Conservation (phyloP, 2,797 vertebrate genomes). For the Agapornis canus region DNA sequence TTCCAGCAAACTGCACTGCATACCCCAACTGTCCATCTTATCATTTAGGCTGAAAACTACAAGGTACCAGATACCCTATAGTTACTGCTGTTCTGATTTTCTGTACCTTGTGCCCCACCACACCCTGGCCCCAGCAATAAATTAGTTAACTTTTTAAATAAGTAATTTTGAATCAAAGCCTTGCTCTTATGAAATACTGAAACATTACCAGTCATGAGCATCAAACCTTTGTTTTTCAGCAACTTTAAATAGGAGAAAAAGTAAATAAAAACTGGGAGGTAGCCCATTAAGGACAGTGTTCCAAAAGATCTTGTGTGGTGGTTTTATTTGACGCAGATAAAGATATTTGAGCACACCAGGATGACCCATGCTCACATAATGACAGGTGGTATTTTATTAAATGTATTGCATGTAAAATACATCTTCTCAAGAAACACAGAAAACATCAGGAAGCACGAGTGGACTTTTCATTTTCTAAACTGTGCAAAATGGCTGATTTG, state of each 20-base stretch:
- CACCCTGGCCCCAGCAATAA: background rate
- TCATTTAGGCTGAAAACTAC: background rate
- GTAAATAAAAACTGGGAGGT: background rate
- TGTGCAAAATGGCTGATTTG: background rate
- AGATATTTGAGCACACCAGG: background rate
- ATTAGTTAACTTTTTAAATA: background rate
- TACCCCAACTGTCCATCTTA: background rate
- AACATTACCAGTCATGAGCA: background rate
- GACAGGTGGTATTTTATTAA: background rate
- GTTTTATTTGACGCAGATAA: background rate
- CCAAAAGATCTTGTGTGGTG: background rate
- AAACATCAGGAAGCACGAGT: background rate
- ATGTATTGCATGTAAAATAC: background rate
- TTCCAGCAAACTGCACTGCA: background rate
- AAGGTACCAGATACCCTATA: background rate
- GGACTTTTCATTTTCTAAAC: background rate
- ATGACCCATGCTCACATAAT: background rate
- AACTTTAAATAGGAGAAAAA: background rate
- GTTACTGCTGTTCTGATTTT: fast-evolving
- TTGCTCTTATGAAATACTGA: background rate
- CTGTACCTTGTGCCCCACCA: background rate
- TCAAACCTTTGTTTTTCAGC: background rate
- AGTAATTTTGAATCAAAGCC: background rate
- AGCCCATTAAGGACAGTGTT: background rate
- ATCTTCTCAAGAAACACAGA: background rate